Percentiles rank a stretch among this genome's conserved stretches.
Evolutionary conservation across 2,113 vertebrate species (phyloP).

Genomic region (Haemorhous mexicanus): DNA sequence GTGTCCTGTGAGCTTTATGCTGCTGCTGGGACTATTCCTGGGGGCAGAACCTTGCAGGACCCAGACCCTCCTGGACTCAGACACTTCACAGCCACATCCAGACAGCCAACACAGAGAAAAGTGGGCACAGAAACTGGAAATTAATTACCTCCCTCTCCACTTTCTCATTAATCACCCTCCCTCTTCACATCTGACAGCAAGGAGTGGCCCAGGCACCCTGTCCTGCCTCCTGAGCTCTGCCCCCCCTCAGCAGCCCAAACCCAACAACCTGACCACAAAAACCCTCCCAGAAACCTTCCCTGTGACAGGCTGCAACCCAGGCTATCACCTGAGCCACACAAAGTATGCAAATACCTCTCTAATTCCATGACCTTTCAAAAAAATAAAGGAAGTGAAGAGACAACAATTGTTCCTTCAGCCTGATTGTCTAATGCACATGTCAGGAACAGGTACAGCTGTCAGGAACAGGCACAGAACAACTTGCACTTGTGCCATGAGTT

Average conservation of each 20-base stretch:
- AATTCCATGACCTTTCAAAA: not conserved
- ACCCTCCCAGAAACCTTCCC: not conserved
- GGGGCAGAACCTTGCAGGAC: not conserved
- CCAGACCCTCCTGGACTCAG: not conserved
- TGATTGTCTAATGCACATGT: not conserved
- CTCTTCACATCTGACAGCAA: not conserved
- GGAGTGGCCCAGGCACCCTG: not conserved
- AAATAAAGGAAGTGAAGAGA: not conserved
- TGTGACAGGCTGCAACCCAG: accelerated
- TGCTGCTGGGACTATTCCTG: not conserved
- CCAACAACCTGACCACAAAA: not conserved
- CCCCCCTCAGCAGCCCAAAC: not conserved
- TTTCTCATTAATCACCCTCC: not conserved
- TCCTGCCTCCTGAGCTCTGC: not conserved
- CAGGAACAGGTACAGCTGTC: not conserved
- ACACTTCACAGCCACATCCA: not conserved
- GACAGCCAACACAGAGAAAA: not conserved
- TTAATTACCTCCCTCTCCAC: not conserved
- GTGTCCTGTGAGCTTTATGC: accelerated
- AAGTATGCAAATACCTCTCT: not conserved
- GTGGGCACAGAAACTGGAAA: not conserved
- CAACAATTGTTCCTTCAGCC: not conserved
- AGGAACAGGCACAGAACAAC: not conserved
- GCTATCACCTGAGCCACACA: not conserved
- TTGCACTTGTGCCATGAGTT: not conserved